Base-by-base conservation (phyloP, 1,140 invertebrate species). In the Drosophila nigromelanica region DNA sequence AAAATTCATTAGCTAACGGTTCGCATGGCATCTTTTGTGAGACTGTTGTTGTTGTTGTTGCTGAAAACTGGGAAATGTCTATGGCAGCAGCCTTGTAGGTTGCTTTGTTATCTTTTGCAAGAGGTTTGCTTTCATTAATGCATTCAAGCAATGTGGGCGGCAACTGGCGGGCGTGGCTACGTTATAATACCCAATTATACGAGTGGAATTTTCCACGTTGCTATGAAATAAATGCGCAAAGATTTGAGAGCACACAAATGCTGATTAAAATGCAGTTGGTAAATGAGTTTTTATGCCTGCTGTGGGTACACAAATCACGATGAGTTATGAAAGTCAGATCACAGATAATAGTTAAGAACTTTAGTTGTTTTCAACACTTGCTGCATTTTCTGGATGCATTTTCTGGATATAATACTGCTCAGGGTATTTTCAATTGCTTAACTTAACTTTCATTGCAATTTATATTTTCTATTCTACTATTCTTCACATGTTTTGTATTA, bases 1-100 rank as follows among this genome's bases (percentile, higher is more conserved):
- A 82, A 82, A 87, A 89, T 87, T 89, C 83, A 82, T 67, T 67
- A 69, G 74, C 63, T 50, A 51, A 78, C 40, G 37, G 51, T 73
- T 64, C 8, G 6, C 27, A 37, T 62, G 33, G 58, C 12, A 42
- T 61, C 12, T 24, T 5, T 7, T 30, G 35, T 39, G 39, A 3
- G 8, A 8, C 33, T 35, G 33, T 27, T 54, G 24, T 50, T 51
- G 35, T 14, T 58, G 43, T 37, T 45, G 14, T 50, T 40, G 47
- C 8, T 40, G 47, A 5, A 10, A 66, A 18, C 64, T 40, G 4
- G 5, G 10, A 30, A 67, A 24, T 54, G 48, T 52, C 58, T 51
- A 35, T 42, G 64, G 37, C 56, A 61, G 56, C 24, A 33, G 42
- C 37, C 37, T 37, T 24, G 8, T 14, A 15, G 21, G n/a, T 71